Evolutionary conservation across 2,113 vertebrate species (phyloP).

Genomic region (Illadopsis cleaveri): DNA sequence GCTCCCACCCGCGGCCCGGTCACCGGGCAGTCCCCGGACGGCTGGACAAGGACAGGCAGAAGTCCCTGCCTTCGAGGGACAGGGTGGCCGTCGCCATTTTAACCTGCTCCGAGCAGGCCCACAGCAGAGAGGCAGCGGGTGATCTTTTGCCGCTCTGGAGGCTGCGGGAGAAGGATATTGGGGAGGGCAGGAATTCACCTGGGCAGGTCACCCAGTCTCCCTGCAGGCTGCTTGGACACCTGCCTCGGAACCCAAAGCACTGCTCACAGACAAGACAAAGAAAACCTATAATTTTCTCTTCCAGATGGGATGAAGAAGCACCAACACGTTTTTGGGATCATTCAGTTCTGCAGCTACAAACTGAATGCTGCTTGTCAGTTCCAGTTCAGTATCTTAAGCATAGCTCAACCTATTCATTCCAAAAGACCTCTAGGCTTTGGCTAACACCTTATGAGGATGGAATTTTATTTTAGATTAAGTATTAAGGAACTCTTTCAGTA

Average conservation of each 20-base stretch:
- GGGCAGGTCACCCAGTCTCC: not conserved
- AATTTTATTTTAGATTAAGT: not conserved
- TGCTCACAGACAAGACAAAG: not conserved
- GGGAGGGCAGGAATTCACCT: not conserved
- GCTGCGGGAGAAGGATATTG: not conserved
- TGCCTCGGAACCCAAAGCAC: rapidly evolving
- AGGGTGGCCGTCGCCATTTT: not conserved
- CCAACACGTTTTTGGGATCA: not conserved
- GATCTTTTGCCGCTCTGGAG: not conserved
- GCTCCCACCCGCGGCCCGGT: not conserved
- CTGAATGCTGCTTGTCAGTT: not conserved
- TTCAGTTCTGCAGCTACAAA: not conserved
- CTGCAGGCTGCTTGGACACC: not conserved
- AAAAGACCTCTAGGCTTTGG: not conserved
- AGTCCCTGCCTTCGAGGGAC: not conserved
- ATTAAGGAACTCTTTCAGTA: not conserved
- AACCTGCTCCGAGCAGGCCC: not conserved
- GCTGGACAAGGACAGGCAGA: not conserved
- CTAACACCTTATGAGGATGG: not conserved
- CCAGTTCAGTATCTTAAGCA: not conserved
- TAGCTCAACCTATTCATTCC: not conserved
- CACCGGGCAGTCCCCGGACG: not conserved
- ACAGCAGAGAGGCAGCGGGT: not conserved
- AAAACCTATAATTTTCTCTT: not conserved
- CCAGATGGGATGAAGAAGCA: not conserved